A percentile compares a stretch with the other conserved stretches of the same genome.
These are phyloP conservation scores for Heliconius hewitsoni DNA, from an alignment of 1,140 invertebrate genomes.

Conservation along the genomic window DNA sequence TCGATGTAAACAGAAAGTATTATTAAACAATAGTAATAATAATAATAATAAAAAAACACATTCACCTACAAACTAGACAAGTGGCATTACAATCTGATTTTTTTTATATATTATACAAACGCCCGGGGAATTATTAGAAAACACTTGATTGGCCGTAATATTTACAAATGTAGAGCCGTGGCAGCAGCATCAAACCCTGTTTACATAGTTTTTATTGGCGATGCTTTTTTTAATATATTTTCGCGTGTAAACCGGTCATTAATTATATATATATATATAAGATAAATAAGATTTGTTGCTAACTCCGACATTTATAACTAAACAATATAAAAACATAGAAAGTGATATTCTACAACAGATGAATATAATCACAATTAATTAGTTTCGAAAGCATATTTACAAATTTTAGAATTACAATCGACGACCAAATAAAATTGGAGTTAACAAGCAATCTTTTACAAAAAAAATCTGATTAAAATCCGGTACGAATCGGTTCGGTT, in stretches of 20 bases:
- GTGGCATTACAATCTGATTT: slow-evolving; percentile 48
- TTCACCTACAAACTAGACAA: slow-evolving; percentile 75
- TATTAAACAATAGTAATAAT: slow-evolving; percentile 55
- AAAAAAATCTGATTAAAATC: not conserved
- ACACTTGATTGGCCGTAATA: not conserved
- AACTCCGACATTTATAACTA: not conserved
- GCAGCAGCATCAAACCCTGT: slow-evolving; percentile 8
- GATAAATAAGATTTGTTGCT: not conserved
- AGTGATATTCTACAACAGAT: not conserved
- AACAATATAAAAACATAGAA: not conserved
- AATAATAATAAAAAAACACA: slow-evolving; percentile 62
- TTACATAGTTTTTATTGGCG: not conserved
- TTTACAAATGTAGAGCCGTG: slow-evolving; percentile 2
- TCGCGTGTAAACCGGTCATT: slow-evolving; percentile 5
- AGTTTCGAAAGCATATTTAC: not conserved
- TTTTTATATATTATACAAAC: not conserved
- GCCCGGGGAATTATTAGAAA: slow-evolving; percentile 11
- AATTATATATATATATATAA: not conserved
- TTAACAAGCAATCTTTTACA: not conserved
- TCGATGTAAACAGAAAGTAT: slow-evolving; percentile 54
- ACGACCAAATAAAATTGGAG: not conserved
- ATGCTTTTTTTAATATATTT: not conserved
- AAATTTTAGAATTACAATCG: not conserved
- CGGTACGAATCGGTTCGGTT: not conserved
- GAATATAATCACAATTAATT: not conserved